Base-by-base conservation (phyloP, 2,797 vertebrate genomes). In the Acanthopagrus latus region DNA sequence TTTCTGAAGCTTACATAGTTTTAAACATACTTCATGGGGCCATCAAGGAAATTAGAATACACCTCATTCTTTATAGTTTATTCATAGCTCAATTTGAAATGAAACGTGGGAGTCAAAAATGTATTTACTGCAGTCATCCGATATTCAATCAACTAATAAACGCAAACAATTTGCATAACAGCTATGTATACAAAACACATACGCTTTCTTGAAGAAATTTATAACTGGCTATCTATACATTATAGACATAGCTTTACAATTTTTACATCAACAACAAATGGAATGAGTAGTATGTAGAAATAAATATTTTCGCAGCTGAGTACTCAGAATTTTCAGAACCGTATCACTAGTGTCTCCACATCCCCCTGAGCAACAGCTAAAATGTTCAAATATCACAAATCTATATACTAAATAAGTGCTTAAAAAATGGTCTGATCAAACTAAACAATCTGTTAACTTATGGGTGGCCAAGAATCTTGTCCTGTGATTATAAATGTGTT, bases 21-120 rank as follows among this genome's bases (percentile, higher is more conserved):
- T 4, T 27, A 23, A 66, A 56, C 78, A 13, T 23, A 17, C 50
- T 68, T 11, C 12, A 46, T 2, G 46, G 46, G 29, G n/a, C 50
- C 27, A 71, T 66, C 7, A 55, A 18, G n/a, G 47, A 12, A 71
- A 64, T 20, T 63, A 23, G 59, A 81, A 80, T 20, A 74, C 6
- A 56, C 1, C 6, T 51, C 27, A 48, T 33, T 54, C 41, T 64
- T 50, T 63, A 2, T 29, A 47, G 11, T 43, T 48, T 18, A 41
- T 44, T 17, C 20, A 62, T 11, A 27, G n/a, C 5, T 50, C 5
- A 6, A 52, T 59, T 9, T 66, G 6, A 57, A 47, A 55, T 21
- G n/a, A 5, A 71, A 58, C 38, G 9, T 14, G 5, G 4, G 2
- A 27, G 11, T 64, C 3, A 54, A 51, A 76, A 21, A 14, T 5